Evolutionary conservation across 1,140 invertebrate genomes (phyloP).

Genomic region (Tetraneura akinire): DNA sequence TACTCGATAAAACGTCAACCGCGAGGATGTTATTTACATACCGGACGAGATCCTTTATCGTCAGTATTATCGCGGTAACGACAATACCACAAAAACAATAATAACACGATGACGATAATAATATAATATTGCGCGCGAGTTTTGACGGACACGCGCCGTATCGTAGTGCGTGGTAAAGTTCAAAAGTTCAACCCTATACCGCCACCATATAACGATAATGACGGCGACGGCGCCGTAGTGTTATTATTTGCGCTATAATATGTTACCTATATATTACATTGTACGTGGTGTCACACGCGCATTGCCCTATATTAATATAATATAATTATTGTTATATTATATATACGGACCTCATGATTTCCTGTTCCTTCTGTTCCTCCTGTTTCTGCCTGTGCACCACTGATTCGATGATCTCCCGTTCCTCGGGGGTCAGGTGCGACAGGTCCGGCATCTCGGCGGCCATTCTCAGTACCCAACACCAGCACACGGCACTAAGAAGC

Average conservation of each 20-base stretch:
- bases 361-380: constrained; percentile 93
- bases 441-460: constrained; percentile 85
- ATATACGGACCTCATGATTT: constrained; percentile 84
- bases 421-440: constrained; percentile 95
- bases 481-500: constrained; percentile 48
- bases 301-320: too few species aligned
- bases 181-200: constrained; percentile 43
- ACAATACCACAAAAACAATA: background rate
- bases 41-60: background rate
- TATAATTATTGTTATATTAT: background rate
- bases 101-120: background rate
- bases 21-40: too few species aligned
- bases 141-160: constrained; percentile 13
- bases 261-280: background rate
- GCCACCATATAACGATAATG: background rate
- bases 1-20: too few species aligned
- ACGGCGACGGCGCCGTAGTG: background rate
- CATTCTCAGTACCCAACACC: constrained; percentile 52
- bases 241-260: constrained; percentile 9
- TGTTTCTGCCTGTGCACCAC: constrained; percentile 95
- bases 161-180: constrained; percentile 36
- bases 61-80: background rate
- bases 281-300: constrained; percentile 2
- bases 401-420: constrained; percentile 94
- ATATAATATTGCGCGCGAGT: background rate